phyloP scores from a whole-genome alignment of 2,888 invertebrate species.

The Melieria crassipennis region DNA sequence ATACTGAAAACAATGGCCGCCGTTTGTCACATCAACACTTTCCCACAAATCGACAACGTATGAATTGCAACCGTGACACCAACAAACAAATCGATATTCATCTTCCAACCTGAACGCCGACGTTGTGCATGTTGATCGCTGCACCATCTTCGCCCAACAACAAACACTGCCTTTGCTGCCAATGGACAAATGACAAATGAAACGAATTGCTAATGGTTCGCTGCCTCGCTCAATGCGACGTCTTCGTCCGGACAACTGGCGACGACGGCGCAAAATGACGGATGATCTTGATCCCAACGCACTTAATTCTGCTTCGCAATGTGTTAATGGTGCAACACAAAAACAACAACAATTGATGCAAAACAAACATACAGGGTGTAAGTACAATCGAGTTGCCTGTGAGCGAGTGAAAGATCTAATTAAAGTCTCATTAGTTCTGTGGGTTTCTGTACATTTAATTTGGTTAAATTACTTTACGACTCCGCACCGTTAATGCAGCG shows the following conservation, averaged over 20 bases:
- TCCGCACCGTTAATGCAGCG: not conserved
- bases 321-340: constrained; percentile 17
- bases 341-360: constrained; percentile 7
- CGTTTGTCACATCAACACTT: constrained; percentile 5
- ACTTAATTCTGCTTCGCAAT: constrained; percentile 24
- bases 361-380: constrained; percentile 49
- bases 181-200: constrained; percentile 23
- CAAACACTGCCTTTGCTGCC: not conserved
- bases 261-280: constrained; percentile 17
- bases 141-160: constrained; percentile 15
- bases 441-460: constrained; percentile 27
- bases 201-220: not conserved
- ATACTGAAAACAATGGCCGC: not conserved
- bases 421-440: constrained; percentile 48
- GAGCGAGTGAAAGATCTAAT: constrained; percentile 38
- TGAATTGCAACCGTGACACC: constrained; percentile 1
- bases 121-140: constrained; percentile 12
- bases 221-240: constrained; percentile 16
- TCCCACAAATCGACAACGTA: constrained; percentile 11
- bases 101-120: not conserved
- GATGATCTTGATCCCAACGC: constrained; percentile 17
- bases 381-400: constrained; percentile 45
- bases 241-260: constrained; percentile 3
- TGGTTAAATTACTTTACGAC: constrained; percentile 10
- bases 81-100: not conserved